Base-by-base conservation (phyloP, 2,888 invertebrate genomes). In the Folsomia candida region DNA sequence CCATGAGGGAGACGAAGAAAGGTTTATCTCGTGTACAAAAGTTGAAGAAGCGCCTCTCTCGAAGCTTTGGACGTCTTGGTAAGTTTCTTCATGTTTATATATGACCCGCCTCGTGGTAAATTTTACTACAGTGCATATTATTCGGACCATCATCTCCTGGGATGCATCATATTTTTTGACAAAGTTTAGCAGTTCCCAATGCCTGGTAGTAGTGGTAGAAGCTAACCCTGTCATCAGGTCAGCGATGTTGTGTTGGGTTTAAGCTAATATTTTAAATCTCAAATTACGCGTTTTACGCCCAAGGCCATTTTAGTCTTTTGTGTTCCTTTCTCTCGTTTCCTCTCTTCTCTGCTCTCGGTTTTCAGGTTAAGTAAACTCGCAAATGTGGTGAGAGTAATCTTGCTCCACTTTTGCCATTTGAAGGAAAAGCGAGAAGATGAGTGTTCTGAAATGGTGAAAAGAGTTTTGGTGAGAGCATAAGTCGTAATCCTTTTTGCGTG, bases 21-120 rank as follows among this genome's bases (percentile, higher is more conserved):
- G 93, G 93, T 82, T 88, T 95, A 84, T 92, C 92, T 84, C 89
- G 91, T 85, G 92, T 93, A 86, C 95, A 96, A 86, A 95, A 94
- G 86, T 89, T 96, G 83, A 92, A 94, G 86, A 94, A 95, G 87
- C 89, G 95, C 84, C 89, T 96, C 83, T 95, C 95, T 83, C 92
- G 94, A 85, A 95, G 95, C 86, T 95, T 96, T 87, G 95, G 95
- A 84, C 89, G 95, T 88, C 88, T 96, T 86, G 93, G 95, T 96
- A 87, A 94, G 95, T 93, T 47, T 11, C 18, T 47, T 47, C 9
- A n/a, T n/a, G n/a, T n/a, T n/a, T n/a, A n/a, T n/a, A n/a, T n/a
- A n/a, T n/a, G n/a, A n/a, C n/a, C n/a, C n/a, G n/a, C n/a, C n/a
- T n/a, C n/a, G n/a, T n/a, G n/a, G n/a, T n/a, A n/a, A n/a, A n/a